These are phyloP conservation scores for Neolamprologus kungweensis DNA, from an alignment of 2,113 vertebrate genomes.

Conservation along the genomic window DNA sequence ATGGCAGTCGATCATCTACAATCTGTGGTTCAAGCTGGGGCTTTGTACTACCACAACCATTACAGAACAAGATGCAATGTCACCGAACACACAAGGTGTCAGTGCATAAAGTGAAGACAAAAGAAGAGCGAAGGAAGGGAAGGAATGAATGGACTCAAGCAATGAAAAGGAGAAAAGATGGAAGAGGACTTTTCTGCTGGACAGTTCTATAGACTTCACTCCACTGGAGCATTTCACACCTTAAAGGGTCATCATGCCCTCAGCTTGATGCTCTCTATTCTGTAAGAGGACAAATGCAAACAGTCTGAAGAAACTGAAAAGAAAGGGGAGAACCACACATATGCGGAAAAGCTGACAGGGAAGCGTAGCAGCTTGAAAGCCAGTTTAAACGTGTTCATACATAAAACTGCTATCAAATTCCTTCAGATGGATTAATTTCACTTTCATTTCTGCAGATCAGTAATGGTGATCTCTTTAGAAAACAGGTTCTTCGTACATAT, in stretches of 20 bases:
- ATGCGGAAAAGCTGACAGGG: not conserved
- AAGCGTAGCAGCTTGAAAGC: not conserved
- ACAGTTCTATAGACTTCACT: constrained; percentile 23
- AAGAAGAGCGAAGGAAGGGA: not conserved
- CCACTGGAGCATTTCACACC: constrained; percentile 22
- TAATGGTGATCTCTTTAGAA: not conserved
- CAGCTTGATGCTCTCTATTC: not conserved
- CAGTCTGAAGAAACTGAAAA: not conserved
- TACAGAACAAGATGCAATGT: not conserved
- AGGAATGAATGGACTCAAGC: not conserved
- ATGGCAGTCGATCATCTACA: not conserved
- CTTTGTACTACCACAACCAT: not conserved
- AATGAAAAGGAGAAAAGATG: not conserved
- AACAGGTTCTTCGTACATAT: not conserved
- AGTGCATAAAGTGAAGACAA: not conserved
- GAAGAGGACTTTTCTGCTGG: constrained; percentile 5
- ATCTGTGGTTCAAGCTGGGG: not conserved
- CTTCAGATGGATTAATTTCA: not conserved
- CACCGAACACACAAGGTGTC: not conserved
- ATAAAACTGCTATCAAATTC: not conserved
- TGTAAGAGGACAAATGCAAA: not conserved
- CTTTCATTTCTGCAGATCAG: not conserved
- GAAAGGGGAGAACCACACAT: not conserved
- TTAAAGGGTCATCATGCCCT: constrained; percentile 27
- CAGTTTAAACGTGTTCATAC: not conserved